These are phyloP conservation scores for Galerucella pusilla DNA, from an alignment of 2,888 invertebrate genomes.

Conservation along the genomic window DNA sequence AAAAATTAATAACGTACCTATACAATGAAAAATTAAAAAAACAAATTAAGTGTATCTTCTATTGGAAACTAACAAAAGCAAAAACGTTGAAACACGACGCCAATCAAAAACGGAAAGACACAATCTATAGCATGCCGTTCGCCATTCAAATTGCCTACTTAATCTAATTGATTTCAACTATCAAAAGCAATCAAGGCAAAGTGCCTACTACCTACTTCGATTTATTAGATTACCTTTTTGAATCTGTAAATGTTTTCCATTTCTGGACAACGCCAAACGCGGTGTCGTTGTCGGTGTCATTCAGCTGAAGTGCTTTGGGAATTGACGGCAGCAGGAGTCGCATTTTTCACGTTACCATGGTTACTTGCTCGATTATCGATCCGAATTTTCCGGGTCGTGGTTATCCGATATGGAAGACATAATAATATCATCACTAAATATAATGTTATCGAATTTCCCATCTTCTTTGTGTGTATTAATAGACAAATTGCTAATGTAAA, in stretches of 20 bases:
- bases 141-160: constrained; percentile 42
- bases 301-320: constrained; percentile 36
- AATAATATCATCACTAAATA: not conserved
- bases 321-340: not conserved
- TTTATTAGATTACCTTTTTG: constrained; percentile 61
- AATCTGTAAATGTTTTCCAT: constrained; percentile 64
- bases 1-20: too few species aligned
- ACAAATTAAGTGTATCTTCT: not conserved
- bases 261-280: constrained; percentile 58
- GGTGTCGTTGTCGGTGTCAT: constrained; percentile 59
- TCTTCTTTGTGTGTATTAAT: not conserved
- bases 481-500: constrained; percentile 1
- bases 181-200: constrained; percentile 52
- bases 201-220: constrained; percentile 38
- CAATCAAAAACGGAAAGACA: constrained; percentile 14
- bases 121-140: constrained; percentile 17
- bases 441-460: not conserved
- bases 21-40: too few species aligned
- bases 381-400: not conserved
- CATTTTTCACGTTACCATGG: not conserved
- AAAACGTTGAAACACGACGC: constrained; percentile 1
- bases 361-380: not conserved
- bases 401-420: not conserved
- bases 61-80: constrained; percentile 1
- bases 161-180: constrained; percentile 48